phyloP scores from a whole-genome alignment of 2,113 vertebrate species.

The Astur gentilis region DNA sequence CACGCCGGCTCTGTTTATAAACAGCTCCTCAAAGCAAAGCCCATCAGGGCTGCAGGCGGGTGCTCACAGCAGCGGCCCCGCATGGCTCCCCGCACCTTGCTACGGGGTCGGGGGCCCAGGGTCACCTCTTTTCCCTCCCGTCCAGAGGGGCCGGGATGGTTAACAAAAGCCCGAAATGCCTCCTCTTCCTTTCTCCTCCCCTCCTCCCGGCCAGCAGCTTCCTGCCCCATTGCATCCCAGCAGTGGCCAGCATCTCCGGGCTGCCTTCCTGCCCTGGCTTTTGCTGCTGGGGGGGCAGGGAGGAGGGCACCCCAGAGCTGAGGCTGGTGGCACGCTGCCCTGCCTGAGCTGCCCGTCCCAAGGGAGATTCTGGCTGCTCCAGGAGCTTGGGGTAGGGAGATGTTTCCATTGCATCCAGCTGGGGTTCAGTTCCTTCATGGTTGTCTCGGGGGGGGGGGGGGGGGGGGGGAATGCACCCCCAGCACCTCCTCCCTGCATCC shows the following conservation, averaged over 20 bases:
- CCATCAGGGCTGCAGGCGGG: background rate
- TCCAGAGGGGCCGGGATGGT: background rate
- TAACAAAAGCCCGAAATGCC: constrained; percentile 12
- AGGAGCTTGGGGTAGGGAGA: background rate
- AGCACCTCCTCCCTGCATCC: background rate
- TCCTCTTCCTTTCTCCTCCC: constrained; percentile 23
- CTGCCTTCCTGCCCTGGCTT: background rate
- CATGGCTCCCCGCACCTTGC: background rate
- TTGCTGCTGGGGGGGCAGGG: accelerated
- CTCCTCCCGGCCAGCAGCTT: background rate
- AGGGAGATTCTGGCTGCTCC: background rate
- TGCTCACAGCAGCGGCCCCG: accelerated
- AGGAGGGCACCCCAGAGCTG: background rate
- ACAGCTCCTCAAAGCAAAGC: constrained; percentile 36
- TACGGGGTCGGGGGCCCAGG: background rate
- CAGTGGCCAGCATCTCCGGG: background rate
- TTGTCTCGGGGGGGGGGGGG: background rate
- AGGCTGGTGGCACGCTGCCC: background rate
- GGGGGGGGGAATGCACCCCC: background rate
- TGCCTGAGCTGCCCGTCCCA: background rate
- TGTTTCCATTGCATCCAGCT: accelerated
- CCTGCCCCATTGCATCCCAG: background rate
- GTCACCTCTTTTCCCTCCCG: background rate
- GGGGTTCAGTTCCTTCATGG: background rate
- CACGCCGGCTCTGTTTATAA: constrained; percentile 50